These are phyloP conservation scores for Aeoliscus strigatus DNA, from an alignment of 2,797 vertebrate species.

Conservation along the genomic window DNA sequence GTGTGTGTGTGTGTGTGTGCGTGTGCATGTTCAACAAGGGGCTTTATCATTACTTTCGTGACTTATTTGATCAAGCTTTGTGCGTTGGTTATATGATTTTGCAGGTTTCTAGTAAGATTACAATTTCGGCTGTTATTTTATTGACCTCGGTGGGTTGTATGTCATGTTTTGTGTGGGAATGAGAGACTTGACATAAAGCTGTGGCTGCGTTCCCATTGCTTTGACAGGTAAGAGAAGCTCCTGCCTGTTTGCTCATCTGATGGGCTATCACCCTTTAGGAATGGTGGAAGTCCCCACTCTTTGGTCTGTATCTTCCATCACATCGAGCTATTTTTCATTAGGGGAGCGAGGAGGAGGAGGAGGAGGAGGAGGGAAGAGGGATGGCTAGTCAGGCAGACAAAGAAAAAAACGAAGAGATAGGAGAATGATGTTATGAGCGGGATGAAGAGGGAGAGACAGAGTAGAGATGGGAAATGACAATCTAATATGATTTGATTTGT, in stretches of 20 bases:
- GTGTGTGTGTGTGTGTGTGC: too few species aligned
- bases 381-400: constrained; percentile 3
- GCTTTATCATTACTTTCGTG: too few species aligned
- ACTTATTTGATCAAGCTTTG: too few species aligned
- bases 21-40: too few species aligned
- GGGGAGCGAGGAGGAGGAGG: constrained; percentile 3
- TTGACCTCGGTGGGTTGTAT: too few species aligned
- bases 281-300: constrained; percentile 21
- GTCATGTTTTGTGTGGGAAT: too few species aligned
- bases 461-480: constrained; percentile 68
- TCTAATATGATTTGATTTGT: constrained; percentile 71
- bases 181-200: too few species aligned
- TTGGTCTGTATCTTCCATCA: constrained; percentile 43
- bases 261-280: constrained; percentile 48
- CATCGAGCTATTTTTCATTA: constrained; percentile 35
- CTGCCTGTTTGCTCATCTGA: constrained; percentile 37
- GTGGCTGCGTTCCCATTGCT: too few species aligned
- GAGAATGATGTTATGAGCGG: constrained; percentile 40
- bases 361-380: not conserved
- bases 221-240: constrained; percentile 11
- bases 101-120: too few species aligned
- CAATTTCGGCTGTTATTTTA: too few species aligned
- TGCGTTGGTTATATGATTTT: too few species aligned
- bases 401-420: constrained; percentile 12
- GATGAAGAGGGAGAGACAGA: constrained; percentile 39